Base-by-base conservation (phyloP, 2,888 invertebrate genomes). In the Leptinotarsa peninsularis region DNA sequence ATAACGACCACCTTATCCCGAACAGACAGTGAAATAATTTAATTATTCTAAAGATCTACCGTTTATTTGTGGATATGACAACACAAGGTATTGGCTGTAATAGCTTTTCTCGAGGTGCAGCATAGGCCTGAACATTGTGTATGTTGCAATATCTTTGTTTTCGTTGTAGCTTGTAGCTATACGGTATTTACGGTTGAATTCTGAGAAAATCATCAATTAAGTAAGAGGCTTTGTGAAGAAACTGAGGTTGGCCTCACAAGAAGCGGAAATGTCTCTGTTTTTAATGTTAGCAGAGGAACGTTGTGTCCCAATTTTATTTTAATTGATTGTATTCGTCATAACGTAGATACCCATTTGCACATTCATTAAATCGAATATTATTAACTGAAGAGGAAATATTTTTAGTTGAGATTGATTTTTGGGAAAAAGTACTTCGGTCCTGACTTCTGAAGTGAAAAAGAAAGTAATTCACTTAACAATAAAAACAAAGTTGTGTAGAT, bases 1-100 rank as follows among this genome's bases (percentile, higher is more conserved):
- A 27, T 43, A 18, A 43, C 63, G 63, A 63, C 63, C 63, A 63
- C 63, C 63, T 63, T 63, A 33, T 63, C n/a, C n/a, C 43, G 33
- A 63, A 60, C 60, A 60, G 63, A 63, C 63, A 63, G 27, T 63
- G 63, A 27, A 27, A 63, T 27, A 33, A 17, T 63, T 63, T 63
- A 63, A 63, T 63, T 63, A 63, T 63, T 63, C 63, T 33, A 18
- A 14, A 58, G 18, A 49, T 67, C 50, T 52, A n/a, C 52, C 52
- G 68, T 54, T 33, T 69, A 68, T 69, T 69, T 69, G 56, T 69
- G 69, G 56, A 49, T 52, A 69, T 56, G 69, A 69, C 69, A 68
- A 27, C 52, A 68, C 43, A 17, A 63, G 63, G 17, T 63, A 33
- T 63, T 43, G 63, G 63, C 43, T 33, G 63, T 63, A 63, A 63